These are phyloP conservation scores for Drosophila niveifrons DNA, from an alignment of 2,888 invertebrate genomes.

Conservation along the genomic window DNA sequence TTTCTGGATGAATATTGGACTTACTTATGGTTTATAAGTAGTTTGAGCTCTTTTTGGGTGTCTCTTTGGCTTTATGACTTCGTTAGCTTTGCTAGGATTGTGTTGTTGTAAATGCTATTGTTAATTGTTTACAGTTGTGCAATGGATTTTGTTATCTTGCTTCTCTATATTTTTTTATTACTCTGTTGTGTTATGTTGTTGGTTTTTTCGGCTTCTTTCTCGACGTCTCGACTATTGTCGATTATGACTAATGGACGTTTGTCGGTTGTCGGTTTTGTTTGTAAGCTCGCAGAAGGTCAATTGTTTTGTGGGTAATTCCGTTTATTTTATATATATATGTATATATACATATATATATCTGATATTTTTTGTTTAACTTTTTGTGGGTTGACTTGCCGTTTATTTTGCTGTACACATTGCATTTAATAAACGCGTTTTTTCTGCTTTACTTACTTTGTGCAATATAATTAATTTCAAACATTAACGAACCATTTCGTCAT, in stretches of 20 bases:
- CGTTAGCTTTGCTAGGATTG: conserved; percentile 37
- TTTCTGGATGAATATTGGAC: conserved; percentile 24
- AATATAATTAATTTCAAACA: conserved; percentile 71
- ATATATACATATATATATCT: not conserved
- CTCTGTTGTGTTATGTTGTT: conserved; percentile 41
- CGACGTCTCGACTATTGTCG: conserved; percentile 63
- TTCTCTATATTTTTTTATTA: conserved; percentile 35
- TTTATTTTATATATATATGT: conserved; percentile 47
- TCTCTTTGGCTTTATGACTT: conserved; percentile 54
- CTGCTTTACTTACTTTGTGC: conserved; percentile 56
- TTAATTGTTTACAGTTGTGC: conserved; percentile 79
- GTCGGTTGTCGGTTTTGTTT: conserved; percentile 56
- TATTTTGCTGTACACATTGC: conserved; percentile 63
- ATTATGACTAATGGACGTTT: conserved; percentile 76
- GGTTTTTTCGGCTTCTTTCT: conserved; percentile 67
- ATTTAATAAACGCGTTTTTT: conserved; percentile 54
- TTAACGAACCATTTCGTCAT: conserved; percentile 75
- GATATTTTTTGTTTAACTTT: conserved; percentile 25
- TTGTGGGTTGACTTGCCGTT: conserved; percentile 51
- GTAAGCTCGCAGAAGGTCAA: conserved; percentile 76
- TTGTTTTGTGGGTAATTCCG: conserved; percentile 77
- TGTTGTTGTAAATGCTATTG: conserved; percentile 58
- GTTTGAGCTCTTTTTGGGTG: conserved; percentile 30
- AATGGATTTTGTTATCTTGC: conserved; percentile 50
- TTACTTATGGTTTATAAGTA: conserved; percentile 14